Base-by-base conservation (phyloP, 2,888 invertebrate genomes). In the Frankliniella fusca region DNA sequence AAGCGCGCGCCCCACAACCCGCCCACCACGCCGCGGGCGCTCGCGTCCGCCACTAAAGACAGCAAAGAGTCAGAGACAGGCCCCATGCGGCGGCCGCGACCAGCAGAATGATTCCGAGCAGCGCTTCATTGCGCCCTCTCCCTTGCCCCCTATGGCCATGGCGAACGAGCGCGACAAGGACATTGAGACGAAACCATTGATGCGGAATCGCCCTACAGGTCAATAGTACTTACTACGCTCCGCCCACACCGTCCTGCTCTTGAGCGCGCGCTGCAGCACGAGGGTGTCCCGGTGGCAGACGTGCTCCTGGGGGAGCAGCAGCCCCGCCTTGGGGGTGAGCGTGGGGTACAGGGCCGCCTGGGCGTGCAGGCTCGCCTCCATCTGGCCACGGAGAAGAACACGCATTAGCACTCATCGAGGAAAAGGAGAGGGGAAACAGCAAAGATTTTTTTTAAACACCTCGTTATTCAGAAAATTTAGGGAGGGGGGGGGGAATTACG, bases 1-100 rank as follows among this genome's bases (percentile, higher is more conserved):
- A 76, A 76, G 70, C 27, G 70, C 70, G 70, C 70, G 27, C 70
- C 70, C 70, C 70, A 76, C 70, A 76, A 27, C 11, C 70, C 70
- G 27, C 70, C 70, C 70, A 76, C 70, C 27, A 76, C 70, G 12
- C 7, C 10, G 23, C 70, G 23, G 12, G 70, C 70, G 70, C 70
- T 76, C 23, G 70, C 70, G 70, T 76, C 70, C 70, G 10, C 27
- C 70, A 76, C 70, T 76, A 27, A 7, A 2, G 23, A 7, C 70
- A 54, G n/a, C n/a, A n/a, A n/a, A n/a, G n/a, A n/a, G 18, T 12
- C 54, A 54, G 54, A 12, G 20, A 11, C 15, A 11, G 54, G 11
- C 18, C 0, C n/a, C n/a, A n/a, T n/a, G 5, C 38, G 38, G 38
- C 38, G 38, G 2, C 5, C 3, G 38, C 38, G 38, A 38, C 38